These are phyloP conservation scores for Zaprionus ornatus DNA, from an alignment of 1,140 invertebrate species.

Conservation along the genomic window DNA sequence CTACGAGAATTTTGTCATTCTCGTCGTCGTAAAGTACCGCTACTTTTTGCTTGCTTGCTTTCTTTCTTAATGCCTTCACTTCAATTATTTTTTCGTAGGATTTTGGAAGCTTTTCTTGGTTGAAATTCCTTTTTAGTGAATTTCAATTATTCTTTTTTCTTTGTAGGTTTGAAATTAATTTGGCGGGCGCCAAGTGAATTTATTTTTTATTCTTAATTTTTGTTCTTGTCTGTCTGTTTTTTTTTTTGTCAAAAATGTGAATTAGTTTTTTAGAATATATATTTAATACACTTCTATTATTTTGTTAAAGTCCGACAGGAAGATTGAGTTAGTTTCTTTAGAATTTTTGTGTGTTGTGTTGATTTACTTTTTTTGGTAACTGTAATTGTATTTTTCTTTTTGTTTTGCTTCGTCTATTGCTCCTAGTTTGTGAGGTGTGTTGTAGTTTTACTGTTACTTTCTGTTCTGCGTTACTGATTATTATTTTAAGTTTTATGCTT, in stretches of 20 bases:
- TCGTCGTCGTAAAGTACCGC: neutral
- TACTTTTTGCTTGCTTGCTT: slow-evolving; percentile 17
- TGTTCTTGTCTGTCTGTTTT: neutral
- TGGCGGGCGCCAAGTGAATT: slow-evolving; percentile 16
- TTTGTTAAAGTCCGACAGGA: slow-evolving; percentile 16
- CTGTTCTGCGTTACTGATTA: slow-evolving; percentile 17
- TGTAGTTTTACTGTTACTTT: slow-evolving; percentile 17
- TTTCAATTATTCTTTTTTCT: slow-evolving; percentile 5
- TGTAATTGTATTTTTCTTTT: slow-evolving; percentile 17
- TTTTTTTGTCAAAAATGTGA: neutral
- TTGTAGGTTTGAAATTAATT: neutral
- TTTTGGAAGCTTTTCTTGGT: neutral
- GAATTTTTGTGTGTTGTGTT: neutral
- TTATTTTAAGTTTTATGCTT: slow-evolving; percentile 22
- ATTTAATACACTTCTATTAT: slow-evolving; percentile 18
- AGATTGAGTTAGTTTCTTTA: neutral
- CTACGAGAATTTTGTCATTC: neutral
- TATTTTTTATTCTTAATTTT: slow-evolving; percentile 10
- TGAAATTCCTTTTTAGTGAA: neutral
- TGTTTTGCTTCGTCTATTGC: slow-evolving; percentile 27
- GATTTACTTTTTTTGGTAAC: slow-evolving; percentile 18
- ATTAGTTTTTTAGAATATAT: neutral
- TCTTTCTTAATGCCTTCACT: slow-evolving; percentile 1
- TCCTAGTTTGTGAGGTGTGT: slow-evolving; percentile 6
- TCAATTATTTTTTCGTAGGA: slow-evolving; percentile 9